phyloP scores from a whole-genome alignment of 2,113 vertebrate genomes.

The Alethe castanea region DNA sequence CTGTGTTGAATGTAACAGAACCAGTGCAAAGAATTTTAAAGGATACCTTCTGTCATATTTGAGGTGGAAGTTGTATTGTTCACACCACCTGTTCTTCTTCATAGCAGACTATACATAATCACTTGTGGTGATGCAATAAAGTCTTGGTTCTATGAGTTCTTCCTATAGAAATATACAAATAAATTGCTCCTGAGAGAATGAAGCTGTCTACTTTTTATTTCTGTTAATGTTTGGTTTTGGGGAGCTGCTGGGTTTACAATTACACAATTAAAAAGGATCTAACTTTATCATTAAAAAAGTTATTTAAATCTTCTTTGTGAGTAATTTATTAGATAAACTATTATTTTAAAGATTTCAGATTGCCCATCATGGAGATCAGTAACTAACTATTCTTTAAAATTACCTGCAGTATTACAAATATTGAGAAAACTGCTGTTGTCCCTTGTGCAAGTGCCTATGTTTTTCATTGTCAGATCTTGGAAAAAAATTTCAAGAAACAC shows the following conservation, averaged over 20 bases:
- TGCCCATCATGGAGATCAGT: not conserved
- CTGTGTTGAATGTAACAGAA: not conserved
- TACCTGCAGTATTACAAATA: not conserved
- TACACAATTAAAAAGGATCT: not conserved
- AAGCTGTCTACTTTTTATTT: not conserved
- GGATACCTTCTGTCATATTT: not conserved
- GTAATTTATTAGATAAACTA: not conserved
- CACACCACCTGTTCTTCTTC: not conserved
- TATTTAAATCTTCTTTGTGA: not conserved
- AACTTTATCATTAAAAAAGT: not conserved
- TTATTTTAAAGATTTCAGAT: not conserved
- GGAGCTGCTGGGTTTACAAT: not conserved
- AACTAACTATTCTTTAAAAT: not conserved
- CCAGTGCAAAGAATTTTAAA: not conserved
- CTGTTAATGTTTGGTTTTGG: not conserved
- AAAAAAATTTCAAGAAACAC: not conserved
- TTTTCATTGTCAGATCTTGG: not conserved
- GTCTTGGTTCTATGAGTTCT: not conserved
- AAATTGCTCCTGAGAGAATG: not conserved
- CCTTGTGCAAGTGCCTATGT: not conserved
- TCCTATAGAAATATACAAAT: not conserved
- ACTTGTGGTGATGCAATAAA: rapidly evolving
- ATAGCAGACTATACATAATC: not conserved
- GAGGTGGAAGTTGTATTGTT: not conserved
- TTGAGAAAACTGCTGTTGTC: not conserved